Base-by-base conservation (phyloP, 2,113 vertebrate genomes). In the Martes martes region DNA sequence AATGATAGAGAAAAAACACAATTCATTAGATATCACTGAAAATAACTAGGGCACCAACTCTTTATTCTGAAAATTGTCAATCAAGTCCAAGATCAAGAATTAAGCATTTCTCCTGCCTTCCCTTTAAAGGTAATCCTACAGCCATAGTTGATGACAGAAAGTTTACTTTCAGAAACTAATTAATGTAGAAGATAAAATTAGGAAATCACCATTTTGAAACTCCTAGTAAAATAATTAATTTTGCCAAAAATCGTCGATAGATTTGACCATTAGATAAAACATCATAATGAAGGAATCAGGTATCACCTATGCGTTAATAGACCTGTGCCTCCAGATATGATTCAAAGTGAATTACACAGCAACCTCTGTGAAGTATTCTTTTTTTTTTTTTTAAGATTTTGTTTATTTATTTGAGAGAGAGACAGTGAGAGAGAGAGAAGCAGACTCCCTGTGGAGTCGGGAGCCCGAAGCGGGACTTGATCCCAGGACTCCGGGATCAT, bases 111-210 rank as follows among this genome's bases (percentile, higher is more conserved):
- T 88, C 59, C 33, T 93, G n/a, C 57, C 31, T 90, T 95, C 81
- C 47, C 59, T 87, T 10, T 86, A 76, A 26, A 93, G 42, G 94
- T 86, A 95, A 67, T 50, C 50, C 11, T 73, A 50, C 21, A 86
- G 47, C 31, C 26, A 26, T 78, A 71, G 42, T 47, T 91, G 92
- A 91, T 79, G 16, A 88, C 9, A 31, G 42, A 78, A 91, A 83
- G 16, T 82, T 91, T 91, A 87, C 59, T 82, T 95, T 87, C 65
- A 87, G 59, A 93, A 91, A 45, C 19, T 83, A 89, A 92, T 94
- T 94, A 83, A 88, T 79, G 18, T 88, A 47, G 59, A 97, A 94
- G 61, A 91, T 67, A 91, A 96, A 91, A 91, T 59, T 86, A 86
- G 57, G 23, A 91, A 82, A 84, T 84, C 50, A 84, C 61, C 57